Evolutionary conservation across 2,113 vertebrate genomes (phyloP).

Genomic region (Nerophis lumbriciformis): DNA sequence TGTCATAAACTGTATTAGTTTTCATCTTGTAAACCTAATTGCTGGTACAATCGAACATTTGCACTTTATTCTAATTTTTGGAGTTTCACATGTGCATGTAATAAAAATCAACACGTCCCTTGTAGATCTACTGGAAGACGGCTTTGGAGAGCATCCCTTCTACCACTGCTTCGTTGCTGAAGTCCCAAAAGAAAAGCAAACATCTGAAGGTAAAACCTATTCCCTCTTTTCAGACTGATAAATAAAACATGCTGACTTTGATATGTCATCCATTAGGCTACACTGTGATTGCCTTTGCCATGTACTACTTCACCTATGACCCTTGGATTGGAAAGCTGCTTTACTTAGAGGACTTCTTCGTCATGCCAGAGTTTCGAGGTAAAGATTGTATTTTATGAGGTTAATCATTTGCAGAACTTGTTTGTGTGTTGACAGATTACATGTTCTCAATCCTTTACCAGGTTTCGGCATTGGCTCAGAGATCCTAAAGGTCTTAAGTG

Average conservation of each 20-base stretch:
- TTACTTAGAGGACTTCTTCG: slow-evolving; percentile 79
- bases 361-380: slow-evolving; percentile 67
- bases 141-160: slow-evolving; percentile 74
- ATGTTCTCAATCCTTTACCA: slow-evolving; percentile 46
- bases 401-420: slow-evolving; percentile 29
- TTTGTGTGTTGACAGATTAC: background rate
- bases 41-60: too few species aligned
- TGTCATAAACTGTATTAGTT: too few species aligned
- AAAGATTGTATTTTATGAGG: slow-evolving; percentile 16
- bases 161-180: slow-evolving; percentile 74
- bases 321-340: slow-evolving; percentile 74
- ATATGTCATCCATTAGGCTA: slow-evolving; percentile 38
- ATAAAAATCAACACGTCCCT: slow-evolving; percentile 2
- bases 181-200: slow-evolving; percentile 45
- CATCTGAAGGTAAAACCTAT: slow-evolving; percentile 47
- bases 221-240: background rate
- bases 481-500: slow-evolving; percentile 72
- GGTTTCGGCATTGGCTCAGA: slow-evolving; percentile 70
- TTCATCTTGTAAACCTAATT: too few species aligned
- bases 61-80: too few species aligned
- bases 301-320: slow-evolving; percentile 77
- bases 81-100: too few species aligned
- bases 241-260: background rate
- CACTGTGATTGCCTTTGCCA: slow-evolving; percentile 68
- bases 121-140: slow-evolving; percentile 73